phyloP scores from a whole-genome alignment of 2,888 invertebrate genomes.

The Abrostola triplasia region DNA sequence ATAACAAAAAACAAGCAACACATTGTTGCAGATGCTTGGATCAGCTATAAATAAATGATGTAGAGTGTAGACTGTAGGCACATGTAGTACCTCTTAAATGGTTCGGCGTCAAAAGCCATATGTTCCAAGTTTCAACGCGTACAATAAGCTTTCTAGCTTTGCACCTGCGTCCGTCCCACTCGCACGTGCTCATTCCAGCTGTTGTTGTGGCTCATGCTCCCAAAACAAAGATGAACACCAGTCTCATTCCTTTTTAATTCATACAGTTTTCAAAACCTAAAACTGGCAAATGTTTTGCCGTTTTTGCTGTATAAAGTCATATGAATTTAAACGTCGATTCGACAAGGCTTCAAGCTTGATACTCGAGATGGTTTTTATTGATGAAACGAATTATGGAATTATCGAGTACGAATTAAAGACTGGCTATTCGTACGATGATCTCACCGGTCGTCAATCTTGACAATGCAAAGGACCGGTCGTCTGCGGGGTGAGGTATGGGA shows the following conservation, averaged over 20 bases:
- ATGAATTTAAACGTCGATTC: slow-evolving; percentile 16
- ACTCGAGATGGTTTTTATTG: slow-evolving; percentile 42
- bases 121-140: slow-evolving; percentile 67
- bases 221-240: slow-evolving; percentile 45
- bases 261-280: slow-evolving; percentile 15
- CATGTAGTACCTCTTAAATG: slow-evolving; percentile 54
- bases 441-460: slow-evolving; percentile 86
- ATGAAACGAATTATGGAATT: slow-evolving; percentile 59
- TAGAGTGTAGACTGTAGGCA: slow-evolving; percentile 51
- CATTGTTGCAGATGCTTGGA: slow-evolving; percentile 56
- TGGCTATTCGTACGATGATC: slow-evolving; percentile 81
- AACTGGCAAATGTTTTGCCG: slow-evolving; percentile 11
- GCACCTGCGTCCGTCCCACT: slow-evolving; percentile 86
- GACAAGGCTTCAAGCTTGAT: slow-evolving; percentile 22
- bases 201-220: slow-evolving; percentile 56
- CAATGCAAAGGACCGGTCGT: slow-evolving; percentile 87
- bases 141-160: slow-evolving; percentile 69
- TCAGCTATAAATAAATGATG: slow-evolving; percentile 56
- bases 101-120: slow-evolving; percentile 67
- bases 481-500: slow-evolving; percentile 71
- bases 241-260: slow-evolving; percentile 34
- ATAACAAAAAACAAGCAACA: slow-evolving; percentile 36
- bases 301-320: background rate
- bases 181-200: slow-evolving; percentile 79
- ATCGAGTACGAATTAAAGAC: slow-evolving; percentile 75